Evolutionary conservation across 2,888 invertebrate genomes (phyloP), one percentile per base, ranked within the genome.

Genomic region (Bugulina stolonifera): DNA sequence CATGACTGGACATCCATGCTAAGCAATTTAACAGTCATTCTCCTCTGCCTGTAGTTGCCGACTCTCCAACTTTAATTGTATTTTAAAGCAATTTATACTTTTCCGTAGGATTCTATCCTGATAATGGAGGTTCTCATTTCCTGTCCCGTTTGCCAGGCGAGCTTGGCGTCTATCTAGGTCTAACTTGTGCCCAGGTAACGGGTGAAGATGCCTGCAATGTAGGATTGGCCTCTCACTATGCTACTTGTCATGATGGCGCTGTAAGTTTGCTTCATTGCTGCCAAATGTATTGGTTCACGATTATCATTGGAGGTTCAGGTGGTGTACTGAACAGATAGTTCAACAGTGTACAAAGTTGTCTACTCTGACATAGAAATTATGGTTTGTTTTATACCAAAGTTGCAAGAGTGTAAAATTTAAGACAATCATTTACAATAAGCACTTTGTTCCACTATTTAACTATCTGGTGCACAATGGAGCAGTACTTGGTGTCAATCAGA

Each of bases 71-170:
- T 5, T 52, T 52, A 18, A 14, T 5, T 52, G 52, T 52, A 52
- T 18, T 18, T 14, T 5, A 52, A 14, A 52, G 18, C 5, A 52
- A 52, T 52, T 18, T 52, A n/a, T n/a, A n/a, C n/a, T n/a, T n/a
- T n/a, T 2, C 29, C 5, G 32, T 27, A 64, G 64, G 64, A 10
- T 64, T 64, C 34, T 64, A 14, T n/a, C 64, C 64, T 1, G 64
- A 64, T 32, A 64, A 64, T n/a, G 64, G 64, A 27, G 64, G 64
- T 14, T 64, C 64, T 29, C 32, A 64, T 32, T 64, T 64, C 27
- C 64, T 64, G 14, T 64, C 64, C 14, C 64, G 32, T 5, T 32
- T 64, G 32, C 64, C 64, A 29, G 64, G 64, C 2, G 32, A 22
- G 2, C 5, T 64, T 2, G 64, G 64, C 64, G 32, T 64, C 29